Percentiles rank a stretch among this genome's conserved stretches.
These are phyloP conservation scores for Chrysocyon brachyurus DNA, from an alignment of 2,797 vertebrate genomes.

Conservation along the genomic window DNA sequence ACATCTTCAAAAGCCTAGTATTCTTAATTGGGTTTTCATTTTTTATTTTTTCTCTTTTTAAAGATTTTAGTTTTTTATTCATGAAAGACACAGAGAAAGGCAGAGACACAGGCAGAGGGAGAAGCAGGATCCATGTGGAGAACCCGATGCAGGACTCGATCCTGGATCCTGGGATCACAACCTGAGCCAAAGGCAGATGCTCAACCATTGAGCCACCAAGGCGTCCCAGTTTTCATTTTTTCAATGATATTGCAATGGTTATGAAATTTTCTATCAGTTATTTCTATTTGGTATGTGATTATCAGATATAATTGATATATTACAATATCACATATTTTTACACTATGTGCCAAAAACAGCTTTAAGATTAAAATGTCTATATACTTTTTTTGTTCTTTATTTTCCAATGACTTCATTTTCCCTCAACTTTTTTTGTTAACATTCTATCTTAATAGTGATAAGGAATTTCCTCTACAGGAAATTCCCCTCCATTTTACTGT, in stretches of 20 bases:
- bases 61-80: no score
- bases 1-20: background rate
- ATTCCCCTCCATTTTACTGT: background rate
- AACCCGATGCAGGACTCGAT: no score
- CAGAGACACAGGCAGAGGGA: no score
- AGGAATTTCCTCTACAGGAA: background rate
- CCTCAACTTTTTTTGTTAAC: background rate
- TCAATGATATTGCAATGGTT: background rate
- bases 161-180: no score
- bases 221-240: background rate
- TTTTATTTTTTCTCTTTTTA: background rate
- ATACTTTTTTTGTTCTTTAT: background rate
- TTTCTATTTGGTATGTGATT: background rate
- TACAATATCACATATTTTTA: background rate
- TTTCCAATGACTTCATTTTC: slow-evolving; percentile 26
- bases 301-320: background rate
- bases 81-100: no score
- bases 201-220: no score
- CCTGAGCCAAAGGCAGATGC: no score
- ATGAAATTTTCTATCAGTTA: background rate
- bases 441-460: background rate
- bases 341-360: background rate
- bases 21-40: slow-evolving; percentile 2
- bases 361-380: background rate
- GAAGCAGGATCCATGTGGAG: no score